phyloP scores from a whole-genome alignment of 2,888 invertebrate genomes.

The Euplagia quadripunctaria region DNA sequence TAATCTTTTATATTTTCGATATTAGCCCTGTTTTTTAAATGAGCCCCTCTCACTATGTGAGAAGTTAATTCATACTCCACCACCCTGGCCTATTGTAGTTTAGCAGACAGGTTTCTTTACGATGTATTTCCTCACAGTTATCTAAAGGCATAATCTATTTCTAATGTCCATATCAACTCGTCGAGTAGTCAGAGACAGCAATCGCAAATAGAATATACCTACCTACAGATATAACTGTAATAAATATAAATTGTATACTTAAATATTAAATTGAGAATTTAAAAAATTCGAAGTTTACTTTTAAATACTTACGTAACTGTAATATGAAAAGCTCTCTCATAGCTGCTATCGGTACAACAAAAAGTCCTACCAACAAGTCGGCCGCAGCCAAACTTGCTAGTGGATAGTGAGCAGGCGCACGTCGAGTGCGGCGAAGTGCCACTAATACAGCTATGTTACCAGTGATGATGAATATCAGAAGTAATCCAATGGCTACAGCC shows the following conservation, averaged over 20 bases:
- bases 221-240: too few relatives aligned
- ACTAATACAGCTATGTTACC: slow-evolving; percentile 73
- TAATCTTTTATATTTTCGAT: too few relatives aligned
- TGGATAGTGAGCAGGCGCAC: slow-evolving; percentile 89
- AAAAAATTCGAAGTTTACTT: too few relatives aligned
- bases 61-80: background rate
- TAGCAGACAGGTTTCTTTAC: too few relatives aligned
- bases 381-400: slow-evolving; percentile 90
- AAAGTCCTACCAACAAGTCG: slow-evolving; percentile 87
- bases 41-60: background rate
- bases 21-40: background rate
- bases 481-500: slow-evolving; percentile 61
- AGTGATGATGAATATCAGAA: slow-evolving; percentile 63
- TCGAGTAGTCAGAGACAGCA: too few relatives aligned
- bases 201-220: too few relatives aligned
- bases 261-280: too few relatives aligned
- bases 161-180: too few relatives aligned
- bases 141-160: too few relatives aligned
- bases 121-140: too few relatives aligned
- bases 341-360: slow-evolving; percentile 87
- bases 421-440: slow-evolving; percentile 66
- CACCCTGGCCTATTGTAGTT: too few relatives aligned
- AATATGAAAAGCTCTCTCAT: slow-evolving; percentile 86
- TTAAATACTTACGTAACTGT: slow-evolving; percentile 70
- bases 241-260: too few relatives aligned